Conservation (phyloP, 2,113 vertebrate species). For the Ceyx cyanopectus region DNA sequence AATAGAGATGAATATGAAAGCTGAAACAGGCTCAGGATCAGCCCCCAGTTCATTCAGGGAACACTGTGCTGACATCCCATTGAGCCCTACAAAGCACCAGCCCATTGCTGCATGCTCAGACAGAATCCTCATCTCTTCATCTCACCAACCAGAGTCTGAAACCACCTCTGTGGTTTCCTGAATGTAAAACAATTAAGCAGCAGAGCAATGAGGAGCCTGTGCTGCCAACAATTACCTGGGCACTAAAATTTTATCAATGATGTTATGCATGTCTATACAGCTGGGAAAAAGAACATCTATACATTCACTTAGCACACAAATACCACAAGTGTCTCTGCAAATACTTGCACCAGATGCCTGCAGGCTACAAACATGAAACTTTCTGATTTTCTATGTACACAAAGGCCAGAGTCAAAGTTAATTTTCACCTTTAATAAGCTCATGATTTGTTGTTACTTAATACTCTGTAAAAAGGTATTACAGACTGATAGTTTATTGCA, state of each 20-base stretch:
- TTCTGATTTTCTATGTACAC: background rate
- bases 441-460: constrained; percentile 62
- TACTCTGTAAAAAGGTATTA: constrained; percentile 72
- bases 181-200: background rate
- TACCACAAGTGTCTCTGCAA: background rate
- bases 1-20: background rate
- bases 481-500: constrained; percentile 67
- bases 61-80: fast-evolving
- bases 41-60: background rate
- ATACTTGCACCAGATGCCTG: background rate
- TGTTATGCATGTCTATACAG: background rate
- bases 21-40: background rate
- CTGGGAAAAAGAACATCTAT: background rate
- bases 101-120: background rate
- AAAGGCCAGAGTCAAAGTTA: constrained; percentile 27
- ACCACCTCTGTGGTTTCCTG: background rate
- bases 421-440: constrained; percentile 72
- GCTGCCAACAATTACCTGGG: background rate
- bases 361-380: background rate
- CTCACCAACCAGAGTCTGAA: background rate
- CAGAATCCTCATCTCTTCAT: background rate
- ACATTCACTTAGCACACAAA: background rate
- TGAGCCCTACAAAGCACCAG: background rate
- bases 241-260: background rate
- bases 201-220: background rate